Conservation (phyloP, 2,113 vertebrate genomes). For the Gallinago media region DNA sequence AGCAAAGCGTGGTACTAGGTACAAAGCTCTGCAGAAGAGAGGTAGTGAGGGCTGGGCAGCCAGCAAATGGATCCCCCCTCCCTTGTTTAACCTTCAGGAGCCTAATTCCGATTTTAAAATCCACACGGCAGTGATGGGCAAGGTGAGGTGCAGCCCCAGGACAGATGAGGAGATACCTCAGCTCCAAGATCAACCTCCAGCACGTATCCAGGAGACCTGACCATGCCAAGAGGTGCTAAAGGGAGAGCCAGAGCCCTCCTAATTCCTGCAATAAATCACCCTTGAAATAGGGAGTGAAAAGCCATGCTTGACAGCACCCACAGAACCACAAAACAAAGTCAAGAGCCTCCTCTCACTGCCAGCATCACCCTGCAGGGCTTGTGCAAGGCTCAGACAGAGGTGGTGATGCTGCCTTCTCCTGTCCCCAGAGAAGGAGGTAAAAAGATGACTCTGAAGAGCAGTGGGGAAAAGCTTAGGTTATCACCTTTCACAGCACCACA, state of each 20-base stretch:
- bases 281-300: neutral
- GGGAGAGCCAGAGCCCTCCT: neutral
- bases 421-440: too few relatives aligned
- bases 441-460: neutral
- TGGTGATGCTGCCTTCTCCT: neutral
- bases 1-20: rapidly evolving
- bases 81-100: neutral
- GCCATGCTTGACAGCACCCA: neutral
- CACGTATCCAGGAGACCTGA: neutral
- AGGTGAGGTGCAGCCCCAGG: neutral
- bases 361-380: neutral
- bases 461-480: neutral
- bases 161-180: neutral
- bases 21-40: neutral
- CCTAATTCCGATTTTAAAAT: neutral
- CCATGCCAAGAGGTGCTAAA: neutral
- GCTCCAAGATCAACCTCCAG: too few relatives aligned
- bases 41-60: neutral
- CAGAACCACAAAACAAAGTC: neutral
- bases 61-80: rapidly evolving
- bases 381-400: neutral
- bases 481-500: neutral
- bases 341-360: neutral
- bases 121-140: rapidly evolving
- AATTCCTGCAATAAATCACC: neutral